Evolutionary conservation across 2,797 vertebrate genomes (phyloP).

Genomic region (Anomalospiza imberbis): DNA sequence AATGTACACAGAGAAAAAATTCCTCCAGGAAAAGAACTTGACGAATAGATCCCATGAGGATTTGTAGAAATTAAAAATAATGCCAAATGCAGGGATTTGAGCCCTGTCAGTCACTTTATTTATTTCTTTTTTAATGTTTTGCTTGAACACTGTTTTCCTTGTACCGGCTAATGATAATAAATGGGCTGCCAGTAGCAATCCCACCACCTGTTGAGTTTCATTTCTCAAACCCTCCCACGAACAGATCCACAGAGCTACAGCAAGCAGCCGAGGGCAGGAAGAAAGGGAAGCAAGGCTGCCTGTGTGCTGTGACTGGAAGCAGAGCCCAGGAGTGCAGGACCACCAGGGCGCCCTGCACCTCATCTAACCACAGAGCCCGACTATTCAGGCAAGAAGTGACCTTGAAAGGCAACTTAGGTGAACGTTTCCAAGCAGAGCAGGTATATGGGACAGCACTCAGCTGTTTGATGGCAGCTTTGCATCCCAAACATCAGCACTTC

Average conservation of each 20-base stretch:
- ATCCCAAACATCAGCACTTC: background rate
- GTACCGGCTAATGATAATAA: background rate
- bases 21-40: background rate
- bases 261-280: background rate
- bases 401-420: background rate
- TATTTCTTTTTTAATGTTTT: background rate
- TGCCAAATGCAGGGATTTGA: background rate
- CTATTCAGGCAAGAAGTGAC: background rate
- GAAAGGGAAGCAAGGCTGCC: background rate
- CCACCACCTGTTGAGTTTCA: background rate
- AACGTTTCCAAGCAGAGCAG: background rate
- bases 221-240: background rate
- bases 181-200: background rate
- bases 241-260: background rate
- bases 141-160: background rate
- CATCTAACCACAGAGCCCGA: rapidly evolving
- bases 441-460: rapidly evolving
- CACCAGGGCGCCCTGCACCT: background rate
- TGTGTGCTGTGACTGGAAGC: background rate
- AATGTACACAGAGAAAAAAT: background rate
- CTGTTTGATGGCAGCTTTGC: background rate
- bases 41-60: background rate
- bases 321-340: background rate
- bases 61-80: background rate
- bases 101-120: background rate